Conservation (phyloP, 2,888 invertebrate species). For the Bellardia bayeri region DNA sequence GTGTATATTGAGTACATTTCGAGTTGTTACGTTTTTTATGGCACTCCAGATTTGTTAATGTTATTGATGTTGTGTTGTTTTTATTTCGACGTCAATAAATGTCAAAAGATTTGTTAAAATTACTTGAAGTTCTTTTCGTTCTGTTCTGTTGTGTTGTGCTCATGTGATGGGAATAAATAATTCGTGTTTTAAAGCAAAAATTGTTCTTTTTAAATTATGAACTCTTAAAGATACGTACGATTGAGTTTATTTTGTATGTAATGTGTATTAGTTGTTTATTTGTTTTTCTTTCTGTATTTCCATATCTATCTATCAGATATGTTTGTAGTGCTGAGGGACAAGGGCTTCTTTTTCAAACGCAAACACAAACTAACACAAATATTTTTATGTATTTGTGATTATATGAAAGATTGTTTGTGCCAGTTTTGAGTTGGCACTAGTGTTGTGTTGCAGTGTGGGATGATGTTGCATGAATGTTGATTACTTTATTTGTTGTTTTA, state of each 20-base stretch:
- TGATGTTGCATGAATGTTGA: constrained; percentile 74
- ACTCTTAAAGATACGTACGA: constrained; percentile 3
- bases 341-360: constrained; percentile 60
- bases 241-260: neutral
- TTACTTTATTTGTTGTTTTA: constrained; percentile 82
- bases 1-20: constrained; percentile 34
- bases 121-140: constrained; percentile 9
- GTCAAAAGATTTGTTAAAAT: constrained; percentile 76
- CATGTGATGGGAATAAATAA: constrained; percentile 47
- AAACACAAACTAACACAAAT: neutral
- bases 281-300: constrained; percentile 43
- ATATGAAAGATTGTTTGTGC: constrained; percentile 16
- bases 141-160: neutral
- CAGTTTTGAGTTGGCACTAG: neutral
- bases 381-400: neutral
- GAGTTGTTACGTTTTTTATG: constrained; percentile 10
- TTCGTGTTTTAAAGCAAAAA: constrained; percentile 19
- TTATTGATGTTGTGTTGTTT: constrained; percentile 51
- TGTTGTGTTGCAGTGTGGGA: constrained; percentile 44
- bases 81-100: constrained; percentile 82
- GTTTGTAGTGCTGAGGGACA: constrained; percentile 73
- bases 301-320: neutral
- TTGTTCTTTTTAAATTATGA: constrained; percentile 34
- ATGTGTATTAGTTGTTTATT: constrained; percentile 36
- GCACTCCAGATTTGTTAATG: constrained; percentile 35